phyloP scores from a whole-genome alignment of 1,140 invertebrate species.

The Aphelinus certus region DNA sequence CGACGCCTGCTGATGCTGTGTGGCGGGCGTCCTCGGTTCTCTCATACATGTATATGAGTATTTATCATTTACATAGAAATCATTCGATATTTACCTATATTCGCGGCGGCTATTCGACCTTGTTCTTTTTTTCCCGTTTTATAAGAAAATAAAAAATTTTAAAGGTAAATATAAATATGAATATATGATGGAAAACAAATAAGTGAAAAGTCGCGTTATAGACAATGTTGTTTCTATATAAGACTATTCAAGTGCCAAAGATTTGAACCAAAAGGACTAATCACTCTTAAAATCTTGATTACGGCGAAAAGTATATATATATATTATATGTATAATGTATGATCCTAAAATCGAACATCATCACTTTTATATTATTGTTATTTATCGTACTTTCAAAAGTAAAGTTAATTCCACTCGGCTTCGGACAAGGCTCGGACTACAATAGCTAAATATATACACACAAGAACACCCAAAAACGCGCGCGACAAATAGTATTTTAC shows the following conservation, averaged over 20 bases:
- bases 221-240: slow-evolving; percentile 40
- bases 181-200: too few species aligned
- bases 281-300: slow-evolving; percentile 39
- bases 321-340: neutral
- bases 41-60: neutral
- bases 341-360: too few species aligned
- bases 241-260: slow-evolving; percentile 41
- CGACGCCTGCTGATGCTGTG: neutral
- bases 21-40: neutral
- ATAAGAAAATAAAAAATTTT: slow-evolving; percentile 8
- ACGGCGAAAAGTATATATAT: neutral
- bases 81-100: slow-evolving; percentile 9
- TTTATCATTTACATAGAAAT: slow-evolving; percentile 14
- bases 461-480: too few species aligned
- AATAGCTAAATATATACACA: too few species aligned
- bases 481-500: too few species aligned
- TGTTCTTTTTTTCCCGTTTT: slow-evolving; percentile 15
- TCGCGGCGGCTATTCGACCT: slow-evolving; percentile 16
- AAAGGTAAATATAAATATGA: slow-evolving; percentile 3
- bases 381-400: too few species aligned
- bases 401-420: too few species aligned
- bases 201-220: slow-evolving; percentile 32
- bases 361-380: too few species aligned
- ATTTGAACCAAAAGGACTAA: slow-evolving; percentile 40
- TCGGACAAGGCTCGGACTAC: too few species aligned